A percentile compares a stretch with the other conserved stretches of the same genome.
These are phyloP conservation scores for Cosmorhoe ocellata DNA, from an alignment of 2,888 invertebrate species.

Conservation along the genomic window DNA sequence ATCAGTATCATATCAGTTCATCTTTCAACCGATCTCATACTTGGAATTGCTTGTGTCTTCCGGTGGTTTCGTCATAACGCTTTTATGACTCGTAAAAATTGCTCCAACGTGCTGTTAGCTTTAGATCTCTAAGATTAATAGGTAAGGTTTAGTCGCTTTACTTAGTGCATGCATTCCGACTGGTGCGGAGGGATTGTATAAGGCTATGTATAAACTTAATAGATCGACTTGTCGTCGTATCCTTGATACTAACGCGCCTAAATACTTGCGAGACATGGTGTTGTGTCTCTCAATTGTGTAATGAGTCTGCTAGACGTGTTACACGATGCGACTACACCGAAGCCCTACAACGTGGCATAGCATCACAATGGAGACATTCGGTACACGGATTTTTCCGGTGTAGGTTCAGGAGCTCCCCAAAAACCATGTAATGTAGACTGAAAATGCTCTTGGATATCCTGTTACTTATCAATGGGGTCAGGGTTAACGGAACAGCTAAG, in stretches of 20 bases:
- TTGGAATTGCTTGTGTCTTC: slow-evolving; percentile 25
- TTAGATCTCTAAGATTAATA: slow-evolving; percentile 59
- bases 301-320: no score
- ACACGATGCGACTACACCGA: no score
- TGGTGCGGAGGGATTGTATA: slow-evolving; percentile 58
- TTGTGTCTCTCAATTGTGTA: no score
- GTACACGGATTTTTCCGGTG: no score
- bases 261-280: no score
- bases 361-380: no score
- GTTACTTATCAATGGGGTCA: slow-evolving; percentile 2
- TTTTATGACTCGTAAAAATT: slow-evolving; percentile 9
- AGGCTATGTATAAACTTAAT: neutral
- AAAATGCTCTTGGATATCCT: no score
- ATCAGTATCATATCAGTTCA: slow-evolving; percentile 22
- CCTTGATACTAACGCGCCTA: no score
- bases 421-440: no score
- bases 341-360: no score
- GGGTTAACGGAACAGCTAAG: slow-evolving; percentile 50
- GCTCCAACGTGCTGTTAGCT: slow-evolving; percentile 51
- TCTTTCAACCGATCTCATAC: slow-evolving; percentile 30
- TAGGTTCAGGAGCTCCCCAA: no score
- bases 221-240: neutral
- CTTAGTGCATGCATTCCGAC: slow-evolving; percentile 75
- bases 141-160: slow-evolving; percentile 70
- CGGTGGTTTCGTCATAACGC: slow-evolving; percentile 10